These are phyloP conservation scores for Oreochromis spilurus DNA, from an alignment of 2,113 vertebrate genomes.

Conservation along the genomic window DNA sequence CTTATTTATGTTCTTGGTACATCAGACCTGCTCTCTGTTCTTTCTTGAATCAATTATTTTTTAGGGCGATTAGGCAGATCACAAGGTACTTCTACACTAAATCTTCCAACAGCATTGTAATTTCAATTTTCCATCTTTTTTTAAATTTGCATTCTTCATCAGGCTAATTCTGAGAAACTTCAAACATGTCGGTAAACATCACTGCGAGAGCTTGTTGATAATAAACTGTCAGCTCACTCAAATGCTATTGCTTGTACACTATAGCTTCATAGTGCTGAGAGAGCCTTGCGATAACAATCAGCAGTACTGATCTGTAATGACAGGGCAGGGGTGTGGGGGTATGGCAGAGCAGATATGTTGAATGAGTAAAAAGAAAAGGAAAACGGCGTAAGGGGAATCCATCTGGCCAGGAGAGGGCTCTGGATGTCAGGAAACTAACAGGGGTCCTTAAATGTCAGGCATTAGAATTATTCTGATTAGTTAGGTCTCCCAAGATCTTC, in stretches of 20 bases:
- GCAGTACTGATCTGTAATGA: conserved; percentile 49
- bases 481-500: not conserved
- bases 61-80: not conserved
- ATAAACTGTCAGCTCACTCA: not conserved
- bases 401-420: conserved; percentile 72
- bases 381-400: conserved; percentile 25
- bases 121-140: not conserved
- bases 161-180: not conserved
- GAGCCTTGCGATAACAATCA: conserved; percentile 40
- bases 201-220: not conserved
- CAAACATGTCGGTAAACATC: not conserved
- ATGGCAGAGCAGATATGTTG: conserved; percentile 15
- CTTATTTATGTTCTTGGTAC: conserved; percentile 4
- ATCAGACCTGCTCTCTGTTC: not conserved
- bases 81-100: not conserved
- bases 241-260: not conserved
- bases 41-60: not conserved
- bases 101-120: not conserved
- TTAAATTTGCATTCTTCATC: not conserved
- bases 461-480: conserved; percentile 18
- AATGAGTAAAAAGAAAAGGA: conserved; percentile 9
- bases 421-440: conserved; percentile 65
- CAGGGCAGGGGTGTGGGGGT: conserved; percentile 10
- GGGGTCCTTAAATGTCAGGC: not conserved
- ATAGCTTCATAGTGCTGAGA: not conserved